Base-by-base conservation (phyloP, 2,888 invertebrate genomes). In the Fragum sueziense region DNA sequence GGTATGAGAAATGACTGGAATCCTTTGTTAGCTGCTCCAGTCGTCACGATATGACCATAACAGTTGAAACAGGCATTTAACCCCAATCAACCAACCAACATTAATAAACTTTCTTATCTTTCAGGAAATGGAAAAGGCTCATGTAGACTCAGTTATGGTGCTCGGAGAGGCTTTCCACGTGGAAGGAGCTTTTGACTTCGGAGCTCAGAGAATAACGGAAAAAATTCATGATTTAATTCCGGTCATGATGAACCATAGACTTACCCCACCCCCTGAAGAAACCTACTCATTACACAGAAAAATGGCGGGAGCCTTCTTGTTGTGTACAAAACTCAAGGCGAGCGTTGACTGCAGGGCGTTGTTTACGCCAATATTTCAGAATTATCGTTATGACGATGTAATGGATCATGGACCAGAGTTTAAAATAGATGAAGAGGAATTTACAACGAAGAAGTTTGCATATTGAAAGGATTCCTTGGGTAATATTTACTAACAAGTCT, bases 221-320 rank as follows among this genome's bases (percentile, higher is more conserved):
- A 93, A 95, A 65, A 96, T 99, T 80, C 97, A 98, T 85, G 87
- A 89, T 4, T 93, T 94, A n/a, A 97, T 99, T 1, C 99, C 99
- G 0, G 97, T 98, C 0, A 98, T 99, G 95, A 94, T 99, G 70
- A 96, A 96, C 61, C 98, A 99, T 91, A 95, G 99, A 29, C 95
- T 99, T 1, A 97, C 98, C 79, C 98, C 99, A 1, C 99, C 99
- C 0, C 99, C 99, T 0, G 99, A 99, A 93, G 99, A 99, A 94
- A 97, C 98, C 86, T 99, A 99, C 94, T 99, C 99, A 0, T 94
- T 99, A 27, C 99, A 99, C 93, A 95, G 99, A 77, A 99, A 99
- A 94, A 94, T 99, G 65, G 97, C 99, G 0, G 99, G 99, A 0
- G 96, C 98, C 20, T 99, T 99, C 93, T 94, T 99, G 31, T 94